These are phyloP conservation scores for Apamea epomidion DNA, from an alignment of 2,888 invertebrate genomes.

Conservation along the genomic window DNA sequence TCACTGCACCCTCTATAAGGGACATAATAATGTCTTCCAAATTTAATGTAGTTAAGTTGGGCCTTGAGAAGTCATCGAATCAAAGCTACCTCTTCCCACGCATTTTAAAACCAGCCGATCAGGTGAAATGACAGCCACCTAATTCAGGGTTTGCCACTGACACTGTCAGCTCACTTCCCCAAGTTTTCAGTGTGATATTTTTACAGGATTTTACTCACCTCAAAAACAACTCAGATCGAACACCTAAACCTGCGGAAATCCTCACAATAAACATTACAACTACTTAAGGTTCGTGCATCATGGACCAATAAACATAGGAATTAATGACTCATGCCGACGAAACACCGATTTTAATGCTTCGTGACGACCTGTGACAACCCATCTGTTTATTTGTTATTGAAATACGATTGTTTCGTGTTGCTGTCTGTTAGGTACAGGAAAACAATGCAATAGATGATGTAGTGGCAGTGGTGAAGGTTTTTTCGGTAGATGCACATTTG, in stretches of 20 bases:
- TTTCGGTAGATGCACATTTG: slow-evolving; percentile 34
- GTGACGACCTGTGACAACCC: slow-evolving; percentile 82
- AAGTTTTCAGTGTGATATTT: background rate
- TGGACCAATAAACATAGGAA: slow-evolving; percentile 84
- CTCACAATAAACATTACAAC: slow-evolving; percentile 61
- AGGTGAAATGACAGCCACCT: too few species aligned
- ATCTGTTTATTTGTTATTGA: slow-evolving; percentile 75
- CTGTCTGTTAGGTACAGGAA: slow-evolving; percentile 57
- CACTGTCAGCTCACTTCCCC: background rate
- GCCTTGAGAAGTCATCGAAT: too few species aligned
- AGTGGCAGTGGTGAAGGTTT: slow-evolving; percentile 20
- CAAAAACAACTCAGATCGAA: slow-evolving; percentile 12
- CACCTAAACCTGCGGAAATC: slow-evolving; percentile 58
- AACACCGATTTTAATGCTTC: slow-evolving; percentile 88
- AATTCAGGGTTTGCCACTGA: background rate
- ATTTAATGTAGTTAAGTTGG: too few species aligned
- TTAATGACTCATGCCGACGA: slow-evolving; percentile 86
- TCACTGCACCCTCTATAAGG: background rate
- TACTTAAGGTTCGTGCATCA: slow-evolving; percentile 78
- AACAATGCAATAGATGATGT: slow-evolving; percentile 50
- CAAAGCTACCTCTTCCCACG: background rate
- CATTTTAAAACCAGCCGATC: background rate
- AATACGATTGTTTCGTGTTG: slow-evolving; percentile 70
- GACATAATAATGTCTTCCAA: background rate
- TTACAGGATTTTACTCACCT: background rate